A percentile compares a stretch with the other conserved stretches of the same genome.
Conservation (phyloP, 2,797 vertebrate species). For the Esox lucius region DNA sequence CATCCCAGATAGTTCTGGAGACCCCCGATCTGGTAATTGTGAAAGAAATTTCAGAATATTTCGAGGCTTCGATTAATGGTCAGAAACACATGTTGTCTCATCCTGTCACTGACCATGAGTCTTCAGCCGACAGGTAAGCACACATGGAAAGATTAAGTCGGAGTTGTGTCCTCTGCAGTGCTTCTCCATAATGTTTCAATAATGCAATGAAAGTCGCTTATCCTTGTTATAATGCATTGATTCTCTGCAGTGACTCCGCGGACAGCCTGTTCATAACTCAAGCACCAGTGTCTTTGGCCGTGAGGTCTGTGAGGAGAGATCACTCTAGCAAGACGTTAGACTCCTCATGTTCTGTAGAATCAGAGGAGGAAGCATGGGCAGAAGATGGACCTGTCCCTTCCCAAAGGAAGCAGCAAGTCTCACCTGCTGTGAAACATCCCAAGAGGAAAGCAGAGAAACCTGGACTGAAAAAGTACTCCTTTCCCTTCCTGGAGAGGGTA, state of each 20-base stretch:
- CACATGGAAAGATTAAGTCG: background rate
- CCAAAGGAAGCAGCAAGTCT: slow-evolving; percentile 2
- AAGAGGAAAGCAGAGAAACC: slow-evolving; percentile 8
- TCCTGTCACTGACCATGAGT: background rate
- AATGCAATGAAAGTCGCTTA: background rate
- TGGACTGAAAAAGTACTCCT: slow-evolving; percentile 51
- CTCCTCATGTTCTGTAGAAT: background rate
- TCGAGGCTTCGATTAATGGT: background rate
- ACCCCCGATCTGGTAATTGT: slow-evolving; percentile 5
- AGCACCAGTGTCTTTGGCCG: slow-evolving; percentile 29
- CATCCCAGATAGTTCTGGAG: background rate
- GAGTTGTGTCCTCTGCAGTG: background rate
- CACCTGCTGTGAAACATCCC: background rate
- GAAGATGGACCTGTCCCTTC: background rate
- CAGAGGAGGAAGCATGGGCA: background rate
- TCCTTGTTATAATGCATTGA: background rate
- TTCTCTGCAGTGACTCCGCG: slow-evolving; percentile 67
- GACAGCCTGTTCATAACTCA: slow-evolving; percentile 73
- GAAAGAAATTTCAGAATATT: slow-evolving; percentile 23
- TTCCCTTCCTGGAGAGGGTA: slow-evolving; percentile 72
- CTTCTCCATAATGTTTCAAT: background rate
- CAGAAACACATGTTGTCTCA: background rate
- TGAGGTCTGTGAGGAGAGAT: slow-evolving; percentile 20
- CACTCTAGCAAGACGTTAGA: background rate
- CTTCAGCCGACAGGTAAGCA: slow-evolving; percentile 21